These are phyloP conservation scores for Dermatophagoides farinae DNA, from an alignment of 1,140 invertebrate genomes.

Conservation along the genomic window DNA sequence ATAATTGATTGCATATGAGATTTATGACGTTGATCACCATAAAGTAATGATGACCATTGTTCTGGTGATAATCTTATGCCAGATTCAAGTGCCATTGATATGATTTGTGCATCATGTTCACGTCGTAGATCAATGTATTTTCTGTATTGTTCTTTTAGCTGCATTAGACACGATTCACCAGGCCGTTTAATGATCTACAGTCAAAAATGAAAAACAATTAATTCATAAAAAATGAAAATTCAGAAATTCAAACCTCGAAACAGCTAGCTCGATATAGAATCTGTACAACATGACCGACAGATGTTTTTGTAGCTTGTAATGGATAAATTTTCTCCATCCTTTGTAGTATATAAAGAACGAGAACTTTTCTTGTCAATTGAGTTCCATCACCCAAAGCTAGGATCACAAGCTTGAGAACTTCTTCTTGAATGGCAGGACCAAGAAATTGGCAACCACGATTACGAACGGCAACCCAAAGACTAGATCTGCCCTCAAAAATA, in stretches of 20 bases:
- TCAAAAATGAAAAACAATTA: conserved; percentile 8
- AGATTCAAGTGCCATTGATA: conserved; percentile 90
- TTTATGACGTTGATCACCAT: conserved; percentile 83
- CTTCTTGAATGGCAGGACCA: conserved; percentile 44
- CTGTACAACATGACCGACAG: conserved; percentile 95
- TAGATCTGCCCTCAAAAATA: conserved; percentile 41
- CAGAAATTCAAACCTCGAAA: conserved; percentile 56
- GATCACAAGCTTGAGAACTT: conserved; percentile 41
- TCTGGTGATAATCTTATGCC: conserved; percentile 89
- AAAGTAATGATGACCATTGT: conserved; percentile 89
- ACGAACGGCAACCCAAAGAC: conserved; percentile 88
- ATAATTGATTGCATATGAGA: conserved; percentile 99
- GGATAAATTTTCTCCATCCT: conserved; percentile 82
- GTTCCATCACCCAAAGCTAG: conserved; percentile 86
- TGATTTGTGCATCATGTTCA: conserved; percentile 95
- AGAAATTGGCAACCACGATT: conserved; percentile 93
- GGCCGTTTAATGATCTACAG: conserved; percentile 47
- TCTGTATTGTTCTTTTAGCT: conserved; percentile 89
- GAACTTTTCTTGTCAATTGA: conserved; percentile 82
- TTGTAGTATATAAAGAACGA: conserved; percentile 97
- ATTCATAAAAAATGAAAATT: conserved; percentile 13
- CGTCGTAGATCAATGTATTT: conserved; percentile 75
- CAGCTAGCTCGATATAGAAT: conserved; percentile 89
- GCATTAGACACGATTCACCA: conserved; percentile 93
- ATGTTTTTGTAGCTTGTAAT: conserved; percentile 82